Conservation (phyloP, 2,797 vertebrate species). For the Diceros bicornis region DNA sequence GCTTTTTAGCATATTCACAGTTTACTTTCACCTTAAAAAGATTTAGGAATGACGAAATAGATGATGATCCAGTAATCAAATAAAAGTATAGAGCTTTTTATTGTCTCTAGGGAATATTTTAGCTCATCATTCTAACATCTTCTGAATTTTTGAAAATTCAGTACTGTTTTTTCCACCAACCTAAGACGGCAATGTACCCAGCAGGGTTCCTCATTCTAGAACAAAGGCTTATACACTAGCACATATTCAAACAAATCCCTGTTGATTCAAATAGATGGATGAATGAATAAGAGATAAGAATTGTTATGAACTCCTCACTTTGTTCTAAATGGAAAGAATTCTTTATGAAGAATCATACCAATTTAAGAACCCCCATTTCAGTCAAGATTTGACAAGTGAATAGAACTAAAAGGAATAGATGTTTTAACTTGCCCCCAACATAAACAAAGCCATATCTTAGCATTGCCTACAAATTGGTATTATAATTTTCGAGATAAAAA, state of each 20-base stretch:
- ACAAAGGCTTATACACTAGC: not conserved
- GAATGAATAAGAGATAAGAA: not conserved
- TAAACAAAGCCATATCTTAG: not conserved
- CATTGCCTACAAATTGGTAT: not conserved
- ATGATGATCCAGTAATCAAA: not conserved
- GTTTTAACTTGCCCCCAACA: not conserved
- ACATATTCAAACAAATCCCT: not conserved
- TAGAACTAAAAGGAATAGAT: not conserved
- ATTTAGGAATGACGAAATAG: not conserved
- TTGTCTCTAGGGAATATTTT: not conserved
- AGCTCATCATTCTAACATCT: not conserved
- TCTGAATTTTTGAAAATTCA: not conserved
- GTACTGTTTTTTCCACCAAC: not conserved
- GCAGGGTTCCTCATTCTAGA: not conserved
- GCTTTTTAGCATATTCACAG: not conserved
- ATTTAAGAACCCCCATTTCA: not conserved
- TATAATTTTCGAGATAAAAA: constrained; percentile 19
- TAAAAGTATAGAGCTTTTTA: not conserved
- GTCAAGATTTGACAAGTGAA: not conserved
- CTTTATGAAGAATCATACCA: not conserved
- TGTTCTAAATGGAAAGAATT: not conserved
- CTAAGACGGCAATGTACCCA: not conserved
- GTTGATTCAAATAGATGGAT: not conserved
- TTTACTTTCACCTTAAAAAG: not conserved
- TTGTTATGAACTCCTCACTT: not conserved